phyloP scores from a whole-genome alignment of 2,113 vertebrate genomes.

The Anarrhichthys ocellatus region DNA sequence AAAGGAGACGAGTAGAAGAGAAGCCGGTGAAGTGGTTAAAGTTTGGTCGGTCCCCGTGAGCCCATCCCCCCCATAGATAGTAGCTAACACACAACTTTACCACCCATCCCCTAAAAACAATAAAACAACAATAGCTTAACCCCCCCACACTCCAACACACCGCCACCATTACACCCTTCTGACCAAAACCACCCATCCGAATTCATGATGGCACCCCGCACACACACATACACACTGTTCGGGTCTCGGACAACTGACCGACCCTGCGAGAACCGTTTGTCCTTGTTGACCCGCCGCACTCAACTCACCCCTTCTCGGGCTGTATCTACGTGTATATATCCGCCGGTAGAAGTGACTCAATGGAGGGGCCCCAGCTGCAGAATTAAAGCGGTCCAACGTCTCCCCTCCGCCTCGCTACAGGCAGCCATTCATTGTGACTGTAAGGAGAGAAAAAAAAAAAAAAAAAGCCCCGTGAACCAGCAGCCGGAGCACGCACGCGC shows the following conservation, averaged over 20 bases:
- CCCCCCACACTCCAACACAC: constrained; percentile 16
- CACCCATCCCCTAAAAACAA: constrained; percentile 58
- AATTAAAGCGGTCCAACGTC: constrained; percentile 62
- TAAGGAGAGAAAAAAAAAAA: neutral
- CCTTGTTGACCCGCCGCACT: constrained; percentile 55
- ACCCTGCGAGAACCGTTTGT: constrained; percentile 11
- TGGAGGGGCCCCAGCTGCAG: constrained; percentile 58
- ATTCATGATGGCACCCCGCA: constrained; percentile 15
- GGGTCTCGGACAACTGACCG: constrained; percentile 16
- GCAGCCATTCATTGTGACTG: constrained; percentile 90
- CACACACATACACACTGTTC: constrained; percentile 3
- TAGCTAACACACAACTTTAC: constrained; percentile 75
- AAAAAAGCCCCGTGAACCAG: constrained; percentile 43
- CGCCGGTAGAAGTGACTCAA: constrained; percentile 62
- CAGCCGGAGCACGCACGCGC: constrained; percentile 42
- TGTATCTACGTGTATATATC: neutral
- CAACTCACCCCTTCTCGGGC: constrained; percentile 76
- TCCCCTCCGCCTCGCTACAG: constrained; percentile 79
- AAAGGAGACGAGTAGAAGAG: constrained; percentile 34
- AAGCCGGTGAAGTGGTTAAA: constrained; percentile 83
- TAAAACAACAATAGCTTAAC: constrained; percentile 58
- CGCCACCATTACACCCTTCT: neutral
- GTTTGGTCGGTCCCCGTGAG: constrained; percentile 74
- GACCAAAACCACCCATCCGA: constrained; percentile 31
- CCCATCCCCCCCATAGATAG: constrained; percentile 80